Conservation (phyloP, 2,888 invertebrate genomes). For the Neoitamus cyanurus region DNA sequence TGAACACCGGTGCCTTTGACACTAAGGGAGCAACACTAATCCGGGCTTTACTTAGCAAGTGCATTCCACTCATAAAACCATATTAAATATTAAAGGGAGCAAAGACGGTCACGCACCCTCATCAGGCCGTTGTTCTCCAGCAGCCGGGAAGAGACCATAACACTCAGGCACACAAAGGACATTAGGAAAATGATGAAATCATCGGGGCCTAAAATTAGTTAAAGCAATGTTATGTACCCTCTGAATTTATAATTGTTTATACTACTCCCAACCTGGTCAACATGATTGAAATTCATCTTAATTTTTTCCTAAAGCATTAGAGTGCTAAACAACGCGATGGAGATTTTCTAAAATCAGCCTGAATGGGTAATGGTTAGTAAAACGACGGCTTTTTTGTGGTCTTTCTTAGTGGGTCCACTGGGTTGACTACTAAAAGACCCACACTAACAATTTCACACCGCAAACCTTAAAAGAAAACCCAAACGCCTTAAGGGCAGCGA, state of each 20-base stretch:
- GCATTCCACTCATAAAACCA: too few species aligned
- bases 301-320: neutral
- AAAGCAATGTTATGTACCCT: neutral
- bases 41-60: too few species aligned
- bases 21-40: too few species aligned
- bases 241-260: neutral
- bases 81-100: too few species aligned
- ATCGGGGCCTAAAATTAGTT: too few species aligned
- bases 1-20: too few species aligned
- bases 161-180: too few species aligned
- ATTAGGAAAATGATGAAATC: too few species aligned
- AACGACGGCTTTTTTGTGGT: neutral
- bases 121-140: too few species aligned
- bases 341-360: neutral
- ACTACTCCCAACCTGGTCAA: neutral
- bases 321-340: neutral
- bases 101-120: too few species aligned
- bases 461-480: neutral
- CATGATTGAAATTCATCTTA: neutral
- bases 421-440: neutral
- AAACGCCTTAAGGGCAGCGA: neutral
- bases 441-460: neutral
- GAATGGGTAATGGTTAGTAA: neutral
- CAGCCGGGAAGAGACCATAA: too few species aligned
- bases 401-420: neutral